A percentile compares a stretch with the other conserved stretches of the same genome.
Evolutionary conservation across 2,888 invertebrate genomes (phyloP).

Genomic region (Chouioia cunea): DNA sequence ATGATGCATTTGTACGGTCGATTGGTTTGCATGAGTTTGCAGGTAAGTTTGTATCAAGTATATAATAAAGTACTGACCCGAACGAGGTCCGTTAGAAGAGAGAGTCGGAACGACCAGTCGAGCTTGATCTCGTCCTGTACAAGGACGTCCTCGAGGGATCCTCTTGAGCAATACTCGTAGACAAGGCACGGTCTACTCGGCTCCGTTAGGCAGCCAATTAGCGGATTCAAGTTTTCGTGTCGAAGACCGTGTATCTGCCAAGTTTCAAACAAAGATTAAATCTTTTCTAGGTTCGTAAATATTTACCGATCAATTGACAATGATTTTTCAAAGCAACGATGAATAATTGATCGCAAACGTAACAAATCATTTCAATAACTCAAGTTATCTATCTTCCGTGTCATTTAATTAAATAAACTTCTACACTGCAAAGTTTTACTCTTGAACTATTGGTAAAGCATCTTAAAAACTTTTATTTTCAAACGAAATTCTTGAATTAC

Average conservation of each 20-base stretch:
- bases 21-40: background rate
- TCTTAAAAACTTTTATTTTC: background rate
- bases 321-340: too few relatives aligned
- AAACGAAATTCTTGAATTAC: background rate
- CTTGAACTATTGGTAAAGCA: too few relatives aligned
- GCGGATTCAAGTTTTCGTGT: constrained; percentile 91
- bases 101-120: constrained; percentile 96
- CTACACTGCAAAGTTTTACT: too few relatives aligned
- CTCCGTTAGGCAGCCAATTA: constrained; percentile 88
- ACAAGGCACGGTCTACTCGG: constrained; percentile 84
- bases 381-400: too few relatives aligned
- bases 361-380: too few relatives aligned
- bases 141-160: constrained; percentile 89
- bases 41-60: background rate
- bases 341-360: too few relatives aligned
- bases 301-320: too few relatives aligned
- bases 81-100: constrained; percentile 92
- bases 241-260: constrained; percentile 83
- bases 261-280: background rate
- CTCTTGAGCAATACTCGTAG: constrained; percentile 89
- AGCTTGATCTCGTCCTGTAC: constrained; percentile 91
- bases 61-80: constrained; percentile 71
- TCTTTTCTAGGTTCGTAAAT: too few relatives aligned
- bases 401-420: too few relatives aligned
- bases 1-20: too few relatives aligned